phyloP scores from a whole-genome alignment of 2,888 invertebrate genomes.

The Dione juno region DNA sequence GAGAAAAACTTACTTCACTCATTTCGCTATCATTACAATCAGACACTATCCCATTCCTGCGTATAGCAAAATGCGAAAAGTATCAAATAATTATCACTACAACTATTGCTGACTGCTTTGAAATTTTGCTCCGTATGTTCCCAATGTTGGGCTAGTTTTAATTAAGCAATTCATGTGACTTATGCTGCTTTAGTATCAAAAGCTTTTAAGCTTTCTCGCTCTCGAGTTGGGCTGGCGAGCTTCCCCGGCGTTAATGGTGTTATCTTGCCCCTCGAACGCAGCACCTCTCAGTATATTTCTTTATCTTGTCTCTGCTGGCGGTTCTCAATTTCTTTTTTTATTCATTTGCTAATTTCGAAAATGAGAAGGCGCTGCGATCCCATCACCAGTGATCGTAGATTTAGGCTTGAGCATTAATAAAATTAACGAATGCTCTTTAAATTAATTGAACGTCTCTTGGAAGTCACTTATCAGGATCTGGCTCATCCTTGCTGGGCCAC shows the following conservation, averaged over 20 bases:
- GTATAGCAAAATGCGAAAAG: constrained; percentile 48
- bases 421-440: constrained; percentile 81
- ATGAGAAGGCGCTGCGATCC: constrained; percentile 79
- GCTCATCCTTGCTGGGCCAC: constrained; percentile 59
- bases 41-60: constrained; percentile 69
- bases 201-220: constrained; percentile 63
- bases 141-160: constrained; percentile 38
- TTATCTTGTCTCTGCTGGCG: constrained; percentile 82
- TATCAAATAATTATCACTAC: constrained; percentile 42
- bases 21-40: constrained; percentile 81
- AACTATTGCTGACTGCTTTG: constrained; percentile 36
- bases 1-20: constrained; percentile 83
- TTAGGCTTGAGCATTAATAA: constrained; percentile 78
- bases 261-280: constrained; percentile 80
- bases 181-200: constrained; percentile 36
- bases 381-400: constrained; percentile 78
- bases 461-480: constrained; percentile 72
- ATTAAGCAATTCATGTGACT: constrained; percentile 2
- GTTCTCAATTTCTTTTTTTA: constrained; percentile 73
- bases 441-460: constrained; percentile 77
- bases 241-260: constrained; percentile 82
- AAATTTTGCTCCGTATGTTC: constrained; percentile 37
- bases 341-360: constrained; percentile 83
- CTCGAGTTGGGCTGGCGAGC: constrained; percentile 73
- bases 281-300: constrained; percentile 83